A percentile compares a stretch with the other conserved stretches of the same genome.
Conservation (phyloP, 2,888 invertebrate species). For the Mayetiola destructor region DNA sequence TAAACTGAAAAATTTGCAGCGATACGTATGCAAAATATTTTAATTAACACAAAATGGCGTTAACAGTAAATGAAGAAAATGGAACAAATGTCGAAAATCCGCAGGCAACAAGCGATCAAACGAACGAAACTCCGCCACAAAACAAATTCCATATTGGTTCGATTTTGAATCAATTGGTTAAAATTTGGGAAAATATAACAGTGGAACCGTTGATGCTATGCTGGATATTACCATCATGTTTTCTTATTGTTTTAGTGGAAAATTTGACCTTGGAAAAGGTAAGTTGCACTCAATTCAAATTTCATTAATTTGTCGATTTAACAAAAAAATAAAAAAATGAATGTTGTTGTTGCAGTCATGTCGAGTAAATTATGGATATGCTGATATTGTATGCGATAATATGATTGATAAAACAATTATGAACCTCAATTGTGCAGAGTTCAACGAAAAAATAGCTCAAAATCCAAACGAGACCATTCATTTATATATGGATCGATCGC, state of each 20-base stretch:
- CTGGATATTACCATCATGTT: slow-evolving; percentile 20
- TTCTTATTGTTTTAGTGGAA: slow-evolving; percentile 27
- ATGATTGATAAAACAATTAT: slow-evolving; percentile 29
- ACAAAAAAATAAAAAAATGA: no score
- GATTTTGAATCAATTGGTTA: no score
- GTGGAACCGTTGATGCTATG: slow-evolving; percentile 33
- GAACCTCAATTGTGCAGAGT: slow-evolving; percentile 28
- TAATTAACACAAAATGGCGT: background rate
- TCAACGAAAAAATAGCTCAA: slow-evolving; percentile 23
- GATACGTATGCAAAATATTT: background rate
- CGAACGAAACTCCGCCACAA: no score
- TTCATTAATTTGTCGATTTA: no score
- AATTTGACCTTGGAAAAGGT: slow-evolving; percentile 32
- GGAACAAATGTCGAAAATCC: no score
- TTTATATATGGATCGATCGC: background rate
- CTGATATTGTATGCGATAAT: slow-evolving; percentile 26
- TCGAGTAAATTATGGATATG: slow-evolving; percentile 31
- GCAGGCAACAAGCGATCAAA: no score
- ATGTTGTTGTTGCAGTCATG: slow-evolving; percentile 24
- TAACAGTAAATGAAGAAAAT: background rate
- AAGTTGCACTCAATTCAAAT: no score
- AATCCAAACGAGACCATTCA: background rate
- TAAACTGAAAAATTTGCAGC: background rate
- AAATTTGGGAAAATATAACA: slow-evolving; percentile 26
- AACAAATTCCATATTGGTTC: no score